Evolutionary conservation across 2,113 vertebrate species (phyloP).

Genomic region (Bambusicola thoracicus): DNA sequence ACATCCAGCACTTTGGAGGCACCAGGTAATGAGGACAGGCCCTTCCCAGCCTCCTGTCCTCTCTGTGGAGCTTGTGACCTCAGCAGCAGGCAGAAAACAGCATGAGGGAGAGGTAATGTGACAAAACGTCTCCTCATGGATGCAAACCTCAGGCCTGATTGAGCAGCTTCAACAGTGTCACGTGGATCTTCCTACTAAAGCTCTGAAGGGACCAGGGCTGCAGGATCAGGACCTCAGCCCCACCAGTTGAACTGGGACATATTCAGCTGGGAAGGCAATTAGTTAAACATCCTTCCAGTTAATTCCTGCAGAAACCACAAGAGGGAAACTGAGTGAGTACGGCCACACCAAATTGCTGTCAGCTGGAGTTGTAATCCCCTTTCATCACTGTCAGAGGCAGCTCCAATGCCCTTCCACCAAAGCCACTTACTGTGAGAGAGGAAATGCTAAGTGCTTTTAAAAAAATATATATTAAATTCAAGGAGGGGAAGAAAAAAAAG

Average conservation of each 20-base stretch:
- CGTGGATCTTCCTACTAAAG: neutral
- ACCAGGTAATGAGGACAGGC: neutral
- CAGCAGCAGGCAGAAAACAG: neutral
- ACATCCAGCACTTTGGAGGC: neutral
- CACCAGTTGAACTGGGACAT: neutral
- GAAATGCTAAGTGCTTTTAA: neutral
- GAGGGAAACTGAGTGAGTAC: constrained; percentile 50
- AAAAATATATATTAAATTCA: neutral
- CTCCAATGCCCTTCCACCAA: neutral
- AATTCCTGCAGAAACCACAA: constrained; percentile 46
- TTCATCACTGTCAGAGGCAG: neutral
- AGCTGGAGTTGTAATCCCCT: neutral
- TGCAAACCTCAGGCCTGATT: neutral
- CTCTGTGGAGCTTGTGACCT: neutral
- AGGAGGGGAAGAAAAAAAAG: neutral
- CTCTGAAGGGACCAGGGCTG: neutral
- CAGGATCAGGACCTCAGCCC: neutral
- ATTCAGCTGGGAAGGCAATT: constrained; percentile 1
- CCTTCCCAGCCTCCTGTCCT: neutral
- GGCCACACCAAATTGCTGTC: neutral
- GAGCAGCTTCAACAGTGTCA: neutral
- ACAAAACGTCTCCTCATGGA: constrained; percentile 20
- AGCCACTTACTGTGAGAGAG: neutral
- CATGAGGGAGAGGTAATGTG: neutral
- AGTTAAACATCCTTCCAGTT: constrained; percentile 30